These are phyloP conservation scores for Drosophila nigromelanica DNA, from an alignment of 1,140 invertebrate genomes.

Conservation along the genomic window DNA sequence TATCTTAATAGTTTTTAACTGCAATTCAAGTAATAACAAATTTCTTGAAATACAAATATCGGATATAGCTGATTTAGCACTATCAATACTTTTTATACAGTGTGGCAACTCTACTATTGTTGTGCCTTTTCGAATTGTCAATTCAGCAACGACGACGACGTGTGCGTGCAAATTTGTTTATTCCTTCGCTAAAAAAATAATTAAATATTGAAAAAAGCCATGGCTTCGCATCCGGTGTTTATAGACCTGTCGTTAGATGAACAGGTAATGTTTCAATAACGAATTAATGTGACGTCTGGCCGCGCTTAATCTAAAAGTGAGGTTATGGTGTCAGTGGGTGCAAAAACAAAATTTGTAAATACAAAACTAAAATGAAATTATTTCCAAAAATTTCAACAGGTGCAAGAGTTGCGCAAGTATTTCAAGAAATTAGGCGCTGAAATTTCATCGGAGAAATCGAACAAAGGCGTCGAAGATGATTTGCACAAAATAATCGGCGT, in stretches of 20 bases:
- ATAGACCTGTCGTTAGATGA: slow-evolving; percentile 92
- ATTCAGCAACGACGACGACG: slow-evolving; percentile 61
- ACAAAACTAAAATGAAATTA: slow-evolving; percentile 39
- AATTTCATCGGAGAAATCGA: slow-evolving; percentile 94
- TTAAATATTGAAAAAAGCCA: slow-evolving; percentile 72
- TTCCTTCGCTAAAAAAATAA: slow-evolving; percentile 45
- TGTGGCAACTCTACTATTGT: slow-evolving; percentile 46
- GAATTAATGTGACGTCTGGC: neutral
- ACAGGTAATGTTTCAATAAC: slow-evolving; percentile 86
- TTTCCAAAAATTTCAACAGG: slow-evolving; percentile 85
- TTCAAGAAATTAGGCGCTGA: slow-evolving; percentile 96
- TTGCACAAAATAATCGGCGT: slow-evolving; percentile 97
- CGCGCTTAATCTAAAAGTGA: slow-evolving; percentile 53
- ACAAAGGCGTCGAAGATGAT: slow-evolving; percentile 96
- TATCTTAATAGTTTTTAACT: no score
- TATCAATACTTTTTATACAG: slow-evolving; percentile 6
- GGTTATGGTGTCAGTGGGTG: slow-evolving; percentile 78
- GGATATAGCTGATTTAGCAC: slow-evolving; percentile 5
- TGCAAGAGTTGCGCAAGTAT: slow-evolving; percentile 93
- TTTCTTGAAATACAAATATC: slow-evolving; percentile 23
- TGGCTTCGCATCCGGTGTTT: slow-evolving; percentile 91
- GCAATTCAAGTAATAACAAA: slow-evolving; percentile 1
- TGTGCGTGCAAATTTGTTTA: slow-evolving; percentile 68
- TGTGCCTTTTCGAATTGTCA: slow-evolving; percentile 71
- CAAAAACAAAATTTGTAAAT: slow-evolving; percentile 53